Percentiles rank a stretch among this genome's conserved stretches.
Conservation (phyloP, 2,888 invertebrate genomes). For the Dicyrtoma fusca region DNA sequence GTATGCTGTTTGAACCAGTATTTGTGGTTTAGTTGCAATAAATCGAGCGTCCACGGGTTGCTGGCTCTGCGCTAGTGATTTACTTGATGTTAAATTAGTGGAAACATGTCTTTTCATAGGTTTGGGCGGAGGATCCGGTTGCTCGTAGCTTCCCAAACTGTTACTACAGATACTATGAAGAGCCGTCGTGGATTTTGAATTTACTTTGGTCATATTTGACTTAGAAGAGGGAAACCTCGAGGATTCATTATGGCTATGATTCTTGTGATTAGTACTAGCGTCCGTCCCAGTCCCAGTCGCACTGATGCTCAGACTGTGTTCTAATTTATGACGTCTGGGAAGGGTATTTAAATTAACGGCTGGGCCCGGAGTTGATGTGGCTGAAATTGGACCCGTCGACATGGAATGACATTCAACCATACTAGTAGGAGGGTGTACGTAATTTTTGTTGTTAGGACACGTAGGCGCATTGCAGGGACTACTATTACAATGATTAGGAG, state of each 20-base stretch:
- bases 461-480: background rate
- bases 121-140: conserved; percentile 55
- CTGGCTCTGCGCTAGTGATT: too few relatives aligned
- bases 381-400: conserved; percentile 1
- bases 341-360: conserved; percentile 35
- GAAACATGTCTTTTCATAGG: conserved; percentile 47
- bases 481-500: background rate
- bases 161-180: conserved; percentile 42
- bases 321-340: conserved; percentile 32
- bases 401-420: background rate
- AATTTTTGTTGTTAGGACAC: too few relatives aligned
- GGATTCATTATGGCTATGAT: conserved; percentile 4
- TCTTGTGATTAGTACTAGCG: too few relatives aligned
- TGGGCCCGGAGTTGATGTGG: conserved; percentile 11
- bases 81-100: conserved; percentile 11
- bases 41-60: conserved; percentile 73
- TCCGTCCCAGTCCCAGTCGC: too few relatives aligned
- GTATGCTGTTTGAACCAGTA: conserved; percentile 76
- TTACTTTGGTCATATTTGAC: conserved; percentile 40
- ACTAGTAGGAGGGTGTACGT: too few relatives aligned
- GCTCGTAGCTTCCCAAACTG: conserved; percentile 15
- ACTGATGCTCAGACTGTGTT: conserved; percentile 13
- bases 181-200: conserved; percentile 54
- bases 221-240: background rate
- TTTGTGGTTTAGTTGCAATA: conserved; percentile 76